A percentile compares a stretch with the other conserved stretches of the same genome.
Conservation (phyloP, 2,113 vertebrate genomes). For the Gasterosteus aculeatus region DNA sequence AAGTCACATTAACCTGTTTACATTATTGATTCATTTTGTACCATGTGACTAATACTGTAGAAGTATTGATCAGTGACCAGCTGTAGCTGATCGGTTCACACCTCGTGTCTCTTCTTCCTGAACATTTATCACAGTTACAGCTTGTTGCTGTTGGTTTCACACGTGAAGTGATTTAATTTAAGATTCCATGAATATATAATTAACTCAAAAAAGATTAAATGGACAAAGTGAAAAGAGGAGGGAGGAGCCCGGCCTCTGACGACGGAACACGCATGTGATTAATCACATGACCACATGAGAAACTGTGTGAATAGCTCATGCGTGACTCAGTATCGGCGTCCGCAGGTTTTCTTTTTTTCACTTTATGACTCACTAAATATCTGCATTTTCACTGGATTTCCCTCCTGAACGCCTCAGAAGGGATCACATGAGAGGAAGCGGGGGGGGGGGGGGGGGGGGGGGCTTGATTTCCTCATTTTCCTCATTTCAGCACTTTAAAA, state of each 20-base stretch:
- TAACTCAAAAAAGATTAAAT: not conserved
- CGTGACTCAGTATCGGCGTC: constrained; percentile 37
- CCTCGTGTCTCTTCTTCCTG: too few species aligned
- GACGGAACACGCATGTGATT: constrained; percentile 6
- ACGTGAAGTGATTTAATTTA: not conserved
- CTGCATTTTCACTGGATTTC: constrained; percentile 3
- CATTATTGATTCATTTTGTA: not conserved
- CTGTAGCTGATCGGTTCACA: too few species aligned
- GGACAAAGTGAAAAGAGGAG: not conserved
- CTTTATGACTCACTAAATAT: not conserved
- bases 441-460: not conserved
- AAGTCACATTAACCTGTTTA: not conserved
- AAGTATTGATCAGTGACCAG: not conserved
- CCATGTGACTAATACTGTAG: not conserved
- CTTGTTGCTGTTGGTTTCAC: not conserved
- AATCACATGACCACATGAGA: constrained; percentile 16
- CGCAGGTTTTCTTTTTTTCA: not conserved
- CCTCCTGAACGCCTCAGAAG: not conserved
- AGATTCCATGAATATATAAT: not conserved
- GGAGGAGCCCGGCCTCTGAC: not conserved
- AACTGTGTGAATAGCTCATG: not conserved
- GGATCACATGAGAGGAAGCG: not conserved
- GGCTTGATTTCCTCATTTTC: not conserved
- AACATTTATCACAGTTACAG: too few species aligned
- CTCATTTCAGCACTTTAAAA: not conserved